Evolutionary conservation across 2,797 vertebrate species (phyloP), one percentile per base, ranked within the genome.

Genomic region (Eutrigla gurnardus): DNA sequence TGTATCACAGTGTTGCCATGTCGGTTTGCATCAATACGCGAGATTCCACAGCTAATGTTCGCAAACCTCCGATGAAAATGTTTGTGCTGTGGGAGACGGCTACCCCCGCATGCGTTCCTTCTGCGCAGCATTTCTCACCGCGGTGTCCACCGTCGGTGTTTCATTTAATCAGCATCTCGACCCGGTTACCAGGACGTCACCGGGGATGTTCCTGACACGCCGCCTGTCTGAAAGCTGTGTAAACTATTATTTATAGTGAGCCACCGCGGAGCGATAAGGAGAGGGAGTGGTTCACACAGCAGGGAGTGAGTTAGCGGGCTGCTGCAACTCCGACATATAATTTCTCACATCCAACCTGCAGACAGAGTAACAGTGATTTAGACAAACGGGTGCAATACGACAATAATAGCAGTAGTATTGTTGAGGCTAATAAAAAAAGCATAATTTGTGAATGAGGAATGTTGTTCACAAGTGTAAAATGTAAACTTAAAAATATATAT

Each of bases 11-110:
- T 84, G 82, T 89, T 43, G 64, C 46, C 63, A 83, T 68, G 46
- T 78, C 60, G 60, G 54, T 78, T 75, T 79, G 40, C 17, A 65
- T 73, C 65, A 62, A 7, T 78, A 59, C 14, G 80, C 43, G 76
- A 91, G 43, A 93, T 92, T 91, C 92, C 84, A 61, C 88, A 80
- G 25, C 78, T 81, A 70, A 74, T 84, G 86, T 90, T 91, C 35
- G 46, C 91, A 83, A 73, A 36, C 12, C 46, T 35, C 4, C 35
- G 88, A 58, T 70, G 66, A 88, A 92, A 92, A 67, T 90, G 61
- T 68, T 80, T 70, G 75, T 45, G 64, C 53, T 55, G 36, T 76
- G 85, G 62, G 61, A 87, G 78, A 3, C 17, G 32, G 61, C 54
- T 18, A 13, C 52, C 25, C 0, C 1, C 3, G 43, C 12, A 15